Evolutionary conservation across 2,888 invertebrate species (phyloP).

Genomic region (Apamea epomidion): DNA sequence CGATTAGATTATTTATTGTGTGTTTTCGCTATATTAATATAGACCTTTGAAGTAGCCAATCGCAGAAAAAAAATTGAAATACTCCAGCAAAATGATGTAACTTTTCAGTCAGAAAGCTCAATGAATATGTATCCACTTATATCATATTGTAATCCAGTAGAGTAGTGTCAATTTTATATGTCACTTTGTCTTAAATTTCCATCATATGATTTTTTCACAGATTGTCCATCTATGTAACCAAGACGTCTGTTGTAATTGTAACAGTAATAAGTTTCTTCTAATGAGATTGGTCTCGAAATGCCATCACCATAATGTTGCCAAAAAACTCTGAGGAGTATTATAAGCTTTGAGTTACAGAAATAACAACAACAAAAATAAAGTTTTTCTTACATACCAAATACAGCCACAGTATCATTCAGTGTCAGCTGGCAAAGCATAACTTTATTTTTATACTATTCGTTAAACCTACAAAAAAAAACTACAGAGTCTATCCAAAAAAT

Average conservation of each 20-base stretch:
- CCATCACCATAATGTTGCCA: not conserved
- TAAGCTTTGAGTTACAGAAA: not conserved
- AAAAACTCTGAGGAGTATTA: not conserved
- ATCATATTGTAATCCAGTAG: not conserved
- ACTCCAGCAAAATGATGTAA: not conserved
- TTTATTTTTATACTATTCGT: conserved; percentile 46
- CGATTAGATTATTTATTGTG: conserved; percentile 4
- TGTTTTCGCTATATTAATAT: not conserved
- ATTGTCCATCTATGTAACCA: not conserved
- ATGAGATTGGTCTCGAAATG: not conserved
- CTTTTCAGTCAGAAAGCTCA: not conserved
- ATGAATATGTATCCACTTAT: not conserved
- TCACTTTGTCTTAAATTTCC: not conserved
- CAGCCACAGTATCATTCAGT: conserved; percentile 12
- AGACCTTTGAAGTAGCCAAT: not conserved
- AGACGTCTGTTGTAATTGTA: not conserved
- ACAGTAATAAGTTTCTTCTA: not conserved
- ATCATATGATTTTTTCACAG: not conserved
- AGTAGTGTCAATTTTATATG: not conserved
- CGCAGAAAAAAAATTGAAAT: not conserved
- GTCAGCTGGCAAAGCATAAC: not conserved
- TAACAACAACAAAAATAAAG: not conserved
- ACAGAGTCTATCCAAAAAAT: conserved; percentile 52
- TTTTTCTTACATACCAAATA: conserved; percentile 12
- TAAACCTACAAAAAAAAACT: conserved; percentile 46